phyloP scores from a whole-genome alignment of 2,888 invertebrate species.

The Netelia fuscicornis region DNA sequence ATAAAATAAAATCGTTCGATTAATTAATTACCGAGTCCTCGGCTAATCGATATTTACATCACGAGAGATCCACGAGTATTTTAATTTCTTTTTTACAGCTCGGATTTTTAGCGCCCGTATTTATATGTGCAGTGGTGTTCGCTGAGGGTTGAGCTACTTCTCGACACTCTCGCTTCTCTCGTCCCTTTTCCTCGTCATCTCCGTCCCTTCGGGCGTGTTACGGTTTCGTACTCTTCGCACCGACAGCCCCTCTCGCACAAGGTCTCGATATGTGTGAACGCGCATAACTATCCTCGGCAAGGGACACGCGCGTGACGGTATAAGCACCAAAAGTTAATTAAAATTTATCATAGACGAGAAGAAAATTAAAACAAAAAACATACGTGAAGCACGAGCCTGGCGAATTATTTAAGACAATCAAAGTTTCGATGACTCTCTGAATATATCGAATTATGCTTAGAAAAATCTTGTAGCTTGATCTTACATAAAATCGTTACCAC shows the following conservation, averaged over 20 bases:
- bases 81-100: background rate
- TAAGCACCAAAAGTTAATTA: slow-evolving; percentile 2
- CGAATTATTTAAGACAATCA: background rate
- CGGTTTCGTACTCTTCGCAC: slow-evolving; percentile 30
- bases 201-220: slow-evolving; percentile 4
- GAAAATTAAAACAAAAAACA: background rate
- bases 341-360: background rate
- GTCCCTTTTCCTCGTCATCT: background rate
- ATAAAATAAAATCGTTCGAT: background rate
- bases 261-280: slow-evolving; percentile 48
- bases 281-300: slow-evolving; percentile 48
- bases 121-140: background rate
- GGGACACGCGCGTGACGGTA: background rate
- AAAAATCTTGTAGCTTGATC: too few relatives aligned
- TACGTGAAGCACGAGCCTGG: background rate
- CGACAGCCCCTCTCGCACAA: background rate
- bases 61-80: background rate
- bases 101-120: background rate
- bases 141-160: slow-evolving; percentile 8
- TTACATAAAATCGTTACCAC: too few relatives aligned
- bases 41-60: slow-evolving; percentile 3
- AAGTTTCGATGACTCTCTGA: background rate
- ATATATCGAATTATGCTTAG: too few relatives aligned
- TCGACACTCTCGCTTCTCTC: background rate
- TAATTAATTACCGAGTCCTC: background rate